A percentile compares a stretch with the other conserved stretches of the same genome.
These are phyloP conservation scores for Aleadryas rufinucha DNA, from an alignment of 2,113 vertebrate genomes.

Conservation along the genomic window DNA sequence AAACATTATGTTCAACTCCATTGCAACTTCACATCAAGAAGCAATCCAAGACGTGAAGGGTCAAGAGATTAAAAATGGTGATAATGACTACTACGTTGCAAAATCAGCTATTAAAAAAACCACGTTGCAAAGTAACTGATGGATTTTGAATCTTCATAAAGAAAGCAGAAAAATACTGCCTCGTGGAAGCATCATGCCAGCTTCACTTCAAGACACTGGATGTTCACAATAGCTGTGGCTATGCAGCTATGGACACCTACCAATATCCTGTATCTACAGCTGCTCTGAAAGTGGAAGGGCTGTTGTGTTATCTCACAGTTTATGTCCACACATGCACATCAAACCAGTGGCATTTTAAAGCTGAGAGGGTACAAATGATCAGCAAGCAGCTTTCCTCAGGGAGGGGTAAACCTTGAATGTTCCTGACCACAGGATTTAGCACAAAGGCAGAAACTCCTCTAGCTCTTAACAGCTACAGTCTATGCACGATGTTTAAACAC, in stretches of 20 bases:
- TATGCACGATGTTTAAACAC: background rate
- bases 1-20: background rate
- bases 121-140: background rate
- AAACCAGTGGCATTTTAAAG: background rate
- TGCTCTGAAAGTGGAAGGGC: background rate
- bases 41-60: background rate
- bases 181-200: background rate
- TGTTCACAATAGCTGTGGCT: background rate
- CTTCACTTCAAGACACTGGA: background rate
- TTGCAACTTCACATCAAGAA: constrained; percentile 17
- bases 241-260: rapidly evolving
- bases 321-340: background rate
- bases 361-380: background rate
- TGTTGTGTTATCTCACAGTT: background rate
- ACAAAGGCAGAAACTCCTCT: background rate
- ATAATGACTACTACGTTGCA: constrained; percentile 3
- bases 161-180: background rate
- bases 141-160: background rate
- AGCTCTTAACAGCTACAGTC: background rate
- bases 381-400: background rate
- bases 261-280: background rate
- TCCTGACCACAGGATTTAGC: background rate
- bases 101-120: background rate
- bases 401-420: background rate
- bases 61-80: constrained; percentile 11